These are phyloP conservation scores for Conistra vaccinii DNA, from an alignment of 2,888 invertebrate species.

Conservation along the genomic window DNA sequence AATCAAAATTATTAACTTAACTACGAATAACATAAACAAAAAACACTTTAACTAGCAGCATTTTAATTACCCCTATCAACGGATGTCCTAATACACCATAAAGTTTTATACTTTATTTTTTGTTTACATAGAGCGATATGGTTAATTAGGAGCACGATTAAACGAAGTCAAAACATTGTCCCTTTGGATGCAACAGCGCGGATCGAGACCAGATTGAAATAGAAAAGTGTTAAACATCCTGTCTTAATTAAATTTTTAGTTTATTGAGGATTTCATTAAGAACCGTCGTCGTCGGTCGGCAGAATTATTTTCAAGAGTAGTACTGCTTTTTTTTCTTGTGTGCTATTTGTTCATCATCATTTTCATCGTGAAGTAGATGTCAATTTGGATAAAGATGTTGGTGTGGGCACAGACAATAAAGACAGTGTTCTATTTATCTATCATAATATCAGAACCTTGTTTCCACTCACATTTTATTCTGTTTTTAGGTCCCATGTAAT, in stretches of 20 bases:
- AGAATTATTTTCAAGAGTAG: neutral
- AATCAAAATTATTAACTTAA: constrained; percentile 28
- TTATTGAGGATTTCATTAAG: constrained; percentile 52
- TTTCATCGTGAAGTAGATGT: neutral
- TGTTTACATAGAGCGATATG: constrained; percentile 78
- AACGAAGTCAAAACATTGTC: constrained; percentile 73
- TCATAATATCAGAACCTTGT: neutral
- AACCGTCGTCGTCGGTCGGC: neutral
- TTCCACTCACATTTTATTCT: too few relatives aligned
- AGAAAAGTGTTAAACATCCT: constrained; percentile 70
- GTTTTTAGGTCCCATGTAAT: too few relatives aligned
- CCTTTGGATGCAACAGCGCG: constrained; percentile 72
- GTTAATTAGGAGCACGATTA: constrained; percentile 80
- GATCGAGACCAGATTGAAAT: constrained; percentile 68
- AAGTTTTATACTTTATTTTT: constrained; percentile 65
- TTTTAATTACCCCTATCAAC: constrained; percentile 68
- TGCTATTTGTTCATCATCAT: neutral
- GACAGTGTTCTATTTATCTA: neutral
- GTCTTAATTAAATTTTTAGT: constrained; percentile 68
- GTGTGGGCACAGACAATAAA: neutral
- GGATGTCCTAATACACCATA: constrained; percentile 69
- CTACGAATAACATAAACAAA: constrained; percentile 42
- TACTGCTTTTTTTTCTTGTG: neutral
- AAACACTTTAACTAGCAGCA: constrained; percentile 37
- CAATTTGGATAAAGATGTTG: neutral